Conservation (phyloP, 2,797 vertebrate species). For the Clarias pachynema region DNA sequence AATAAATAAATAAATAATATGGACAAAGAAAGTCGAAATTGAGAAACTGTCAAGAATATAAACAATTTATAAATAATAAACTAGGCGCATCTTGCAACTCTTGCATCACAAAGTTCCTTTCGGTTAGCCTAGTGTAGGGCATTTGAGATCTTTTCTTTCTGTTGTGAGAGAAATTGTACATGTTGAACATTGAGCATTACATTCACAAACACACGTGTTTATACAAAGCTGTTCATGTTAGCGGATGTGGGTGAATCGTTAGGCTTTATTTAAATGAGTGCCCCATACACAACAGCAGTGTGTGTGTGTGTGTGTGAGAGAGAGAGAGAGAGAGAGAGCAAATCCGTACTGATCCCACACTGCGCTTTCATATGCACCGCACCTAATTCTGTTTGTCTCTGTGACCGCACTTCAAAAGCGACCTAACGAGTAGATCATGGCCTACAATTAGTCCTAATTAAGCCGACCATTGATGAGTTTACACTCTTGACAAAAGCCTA, state of each 20-base stretch:
- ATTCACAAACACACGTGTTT: not conserved
- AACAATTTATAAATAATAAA: not conserved
- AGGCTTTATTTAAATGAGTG: not conserved
- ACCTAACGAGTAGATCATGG: constrained; percentile 73
- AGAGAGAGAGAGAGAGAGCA: constrained; percentile 1
- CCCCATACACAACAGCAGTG: not conserved
- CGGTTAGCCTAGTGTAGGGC: not conserved
- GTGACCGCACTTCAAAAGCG: constrained; percentile 70
- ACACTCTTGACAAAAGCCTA: constrained; percentile 62
- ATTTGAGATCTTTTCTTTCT: not conserved
- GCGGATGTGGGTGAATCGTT: not conserved
- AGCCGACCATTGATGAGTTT: constrained; percentile 71
- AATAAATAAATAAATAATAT: not conserved
- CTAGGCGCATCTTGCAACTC: not conserved
- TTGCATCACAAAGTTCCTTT: not conserved
- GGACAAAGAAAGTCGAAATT: not conserved
- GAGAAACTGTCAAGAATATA: not conserved
- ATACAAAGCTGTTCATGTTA: not conserved
- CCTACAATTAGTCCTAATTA: constrained; percentile 77
- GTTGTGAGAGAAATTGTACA: not conserved
- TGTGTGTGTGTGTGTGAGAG: not conserved
- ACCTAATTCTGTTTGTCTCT: constrained; percentile 64
- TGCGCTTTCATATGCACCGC: constrained; percentile 65
- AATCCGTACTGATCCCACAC: constrained; percentile 35
- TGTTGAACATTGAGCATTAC: not conserved